Evolutionary conservation across 2,113 vertebrate species (phyloP).

Genomic region (Neodontobutis hainanensis): DNA sequence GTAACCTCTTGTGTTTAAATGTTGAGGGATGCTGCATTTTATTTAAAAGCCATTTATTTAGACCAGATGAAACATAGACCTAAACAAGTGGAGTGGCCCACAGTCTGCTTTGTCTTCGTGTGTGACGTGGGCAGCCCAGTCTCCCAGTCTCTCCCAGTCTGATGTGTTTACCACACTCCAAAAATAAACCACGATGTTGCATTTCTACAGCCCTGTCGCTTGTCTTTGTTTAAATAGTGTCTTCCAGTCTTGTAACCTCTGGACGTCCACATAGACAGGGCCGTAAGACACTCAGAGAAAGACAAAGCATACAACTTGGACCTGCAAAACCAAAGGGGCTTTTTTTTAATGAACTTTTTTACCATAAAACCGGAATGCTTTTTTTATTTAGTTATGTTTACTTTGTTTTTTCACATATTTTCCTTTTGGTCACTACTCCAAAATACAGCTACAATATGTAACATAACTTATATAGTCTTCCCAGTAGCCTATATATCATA

Average conservation of each 20-base stretch:
- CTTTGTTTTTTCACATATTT: no score
- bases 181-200: slow-evolving; percentile 58
- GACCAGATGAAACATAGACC: slow-evolving; percentile 14
- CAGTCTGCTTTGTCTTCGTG: slow-evolving; percentile 57
- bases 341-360: background rate
- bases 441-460: no score
- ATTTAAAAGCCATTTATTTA: slow-evolving; percentile 27
- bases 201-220: slow-evolving; percentile 41
- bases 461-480: no score
- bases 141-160: slow-evolving; percentile 22
- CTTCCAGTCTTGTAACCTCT: slow-evolving; percentile 45
- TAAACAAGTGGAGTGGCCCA: slow-evolving; percentile 16
- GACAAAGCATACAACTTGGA: slow-evolving; percentile 14
- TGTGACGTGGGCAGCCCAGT: slow-evolving; percentile 34
- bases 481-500: no score
- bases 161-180: slow-evolving; percentile 60
- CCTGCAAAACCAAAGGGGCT: background rate
- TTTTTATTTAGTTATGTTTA: no score
- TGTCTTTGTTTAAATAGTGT: slow-evolving; percentile 58
- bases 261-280: slow-evolving; percentile 33
- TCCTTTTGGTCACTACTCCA: no score
- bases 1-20: slow-evolving; percentile 18
- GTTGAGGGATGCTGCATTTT: slow-evolving; percentile 26
- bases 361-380: no score
- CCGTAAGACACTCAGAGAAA: slow-evolving; percentile 21